Base-by-base conservation (phyloP, 2,888 invertebrate species). In the Disparrhopalites patrizii region DNA sequence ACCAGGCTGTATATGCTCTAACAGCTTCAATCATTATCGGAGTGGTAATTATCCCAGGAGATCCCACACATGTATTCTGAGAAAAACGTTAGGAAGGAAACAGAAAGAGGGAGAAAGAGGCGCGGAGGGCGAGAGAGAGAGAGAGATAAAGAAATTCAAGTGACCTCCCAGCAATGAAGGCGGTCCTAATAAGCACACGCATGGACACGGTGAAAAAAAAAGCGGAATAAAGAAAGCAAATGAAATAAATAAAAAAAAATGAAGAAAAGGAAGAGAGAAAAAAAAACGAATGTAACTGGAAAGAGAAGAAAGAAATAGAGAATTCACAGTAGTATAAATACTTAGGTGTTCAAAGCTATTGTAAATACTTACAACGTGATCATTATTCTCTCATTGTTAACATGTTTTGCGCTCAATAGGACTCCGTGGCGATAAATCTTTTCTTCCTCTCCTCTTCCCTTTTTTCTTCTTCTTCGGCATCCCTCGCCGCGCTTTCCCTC, bases 321-420 rank as follows among this genome's bases (percentile, higher is more conserved):
- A 54, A 54, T 54, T 31, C 31, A 54, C 54, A 54, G 33, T 54
- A n/a, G n/a, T n/a, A n/a, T n/a, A n/a, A n/a, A n/a, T n/a, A n/a
- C n/a, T n/a, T n/a, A n/a, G 54, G 54, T 54, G 31, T 30, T 54
- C 20, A 1, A 54, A 30, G 40, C 20, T 40, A 18, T 40, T 40
- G 20, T 20, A 40, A 18, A 18, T 40, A 40, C 20, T 18, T 23
- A 31, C 36, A 55, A 28, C 47, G 28, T 43, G 13, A 40, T 58
- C 58, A 58, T 58, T 38, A 58, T 58, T 58, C 38, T 58, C 27
- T 36, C 58, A 58, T 58, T 58, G 58, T 58, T 58, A 40, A 20
- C 57, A 43, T 58, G 40, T 40, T 58, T 43, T 58, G 58, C 43
- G 30, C 56, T 56, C 56, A 25, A 56, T 56, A 38, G 56, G 36